Base-by-base conservation (phyloP, 2,888 invertebrate species). In the Lapara coniferarum region DNA sequence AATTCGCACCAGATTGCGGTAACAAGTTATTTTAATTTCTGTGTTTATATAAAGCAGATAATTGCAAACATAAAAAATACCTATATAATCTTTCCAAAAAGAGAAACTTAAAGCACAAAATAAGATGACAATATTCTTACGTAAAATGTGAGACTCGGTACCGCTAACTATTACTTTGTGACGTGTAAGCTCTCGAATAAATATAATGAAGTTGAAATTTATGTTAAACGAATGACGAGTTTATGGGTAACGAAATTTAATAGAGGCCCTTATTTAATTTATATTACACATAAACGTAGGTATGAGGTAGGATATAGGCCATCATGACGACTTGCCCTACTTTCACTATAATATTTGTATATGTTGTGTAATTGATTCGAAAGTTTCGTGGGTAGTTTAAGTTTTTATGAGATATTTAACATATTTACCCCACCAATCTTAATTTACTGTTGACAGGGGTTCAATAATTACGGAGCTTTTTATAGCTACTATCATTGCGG, bases 301-400 rank as follows among this genome's bases (percentile, higher is more conserved):
- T 55, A 53, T 53, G 72, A 37, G 37, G 37, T 72, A 71, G 69
- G 72, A 79, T 78, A 81, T 80, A 80, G 77, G 80, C 79, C 77
- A 71, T 75, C 71, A 67, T 76, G 77, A 75, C 75, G 74, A 37
- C 37, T 71, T 85, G 83, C 82, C 88, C 87, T 81, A 87, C 89
- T 89, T 89, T 89, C 86, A 81, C 87, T 83, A 74, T 74, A 73
- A 79, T 76, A 81, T 81, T 79, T 76, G 73, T 70, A 69, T 69
- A 66, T 66, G 71, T 70, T 73, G 71, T 73, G 72, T 46, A 68
- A 13, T 69, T 75, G 67, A 80, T 80, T 81, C 67, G 80, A 83
- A 81, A 83, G 80, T 75, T 76, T 75, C 56, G 68, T 71, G 72
- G 68, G 75, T 74, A 57, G 71, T 72, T 72, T 74, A 69, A 75